Conservation (phyloP, 2,113 vertebrate genomes). For the Muntiacus reevesi region DNA sequence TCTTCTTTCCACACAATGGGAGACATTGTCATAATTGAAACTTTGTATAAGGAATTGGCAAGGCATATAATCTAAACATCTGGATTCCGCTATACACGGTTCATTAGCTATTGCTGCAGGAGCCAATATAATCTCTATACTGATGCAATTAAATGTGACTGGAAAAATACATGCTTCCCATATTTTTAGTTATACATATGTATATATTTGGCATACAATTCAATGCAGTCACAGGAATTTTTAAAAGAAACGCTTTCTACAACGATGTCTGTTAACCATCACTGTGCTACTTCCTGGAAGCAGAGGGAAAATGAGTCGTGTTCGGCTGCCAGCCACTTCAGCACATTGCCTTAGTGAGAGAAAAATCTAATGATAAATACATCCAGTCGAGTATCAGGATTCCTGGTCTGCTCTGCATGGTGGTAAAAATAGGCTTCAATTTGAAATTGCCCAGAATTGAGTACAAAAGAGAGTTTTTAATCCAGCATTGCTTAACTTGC, state of each 20-base stretch:
- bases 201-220: slow-evolving; percentile 42
- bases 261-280: slow-evolving; percentile 55
- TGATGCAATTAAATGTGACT: slow-evolving; percentile 56
- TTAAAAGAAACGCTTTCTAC: slow-evolving; percentile 55
- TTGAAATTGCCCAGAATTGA: not conserved
- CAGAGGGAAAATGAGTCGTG: not conserved
- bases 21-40: not conserved
- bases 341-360: not conserved
- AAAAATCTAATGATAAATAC: slow-evolving; percentile 22
- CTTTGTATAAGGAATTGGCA: slow-evolving; percentile 45
- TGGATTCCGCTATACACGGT: slow-evolving; percentile 8
- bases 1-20: not conserved
- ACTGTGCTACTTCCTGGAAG: slow-evolving; percentile 58
- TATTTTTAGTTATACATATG: slow-evolving; percentile 51
- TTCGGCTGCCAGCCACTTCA: slow-evolving; percentile 16
- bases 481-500: not conserved
- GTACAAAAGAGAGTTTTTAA: not conserved
- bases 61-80: slow-evolving; percentile 24
- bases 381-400: not conserved
- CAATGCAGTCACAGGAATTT: slow-evolving; percentile 34
- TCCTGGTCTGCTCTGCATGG: not conserved
- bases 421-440: not conserved
- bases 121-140: not conserved
- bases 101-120: slow-evolving; percentile 41
- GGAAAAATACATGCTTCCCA: slow-evolving; percentile 57